Base-by-base conservation (phyloP, 2,888 invertebrate species). In the Hedychridium roseum region DNA sequence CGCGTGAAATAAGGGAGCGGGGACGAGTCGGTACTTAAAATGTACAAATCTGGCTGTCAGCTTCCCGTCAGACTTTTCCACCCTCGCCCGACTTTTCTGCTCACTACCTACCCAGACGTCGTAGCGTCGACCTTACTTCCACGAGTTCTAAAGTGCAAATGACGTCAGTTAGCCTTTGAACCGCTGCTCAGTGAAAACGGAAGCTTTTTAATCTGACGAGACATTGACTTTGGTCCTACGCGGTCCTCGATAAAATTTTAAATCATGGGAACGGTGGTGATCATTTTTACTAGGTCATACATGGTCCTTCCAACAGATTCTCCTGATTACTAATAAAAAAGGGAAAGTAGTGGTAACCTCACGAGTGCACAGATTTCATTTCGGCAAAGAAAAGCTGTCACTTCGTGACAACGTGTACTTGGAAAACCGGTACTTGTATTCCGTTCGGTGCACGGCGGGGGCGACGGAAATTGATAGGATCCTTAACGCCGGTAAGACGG, bases 31-130 rank as follows among this genome's bases (percentile, higher is more conserved):
- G 54, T 59, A 55, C 60, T 61, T 60, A 64, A 61, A 60, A 63
- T 57, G 68, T 69, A 69, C 66, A 71, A 70, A 69, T 69, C 66
- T 63, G 59, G 57, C 59, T 68, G 70, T 70, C 70, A 70, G 64
- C 64, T 62, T 59, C 45, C 54, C 49, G 66, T 66, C 66, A 55
- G 49, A 40, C 26, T 31, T 38, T 51, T 49, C 54, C 51, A 52
- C 59, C 60, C 56, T 51, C 57, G 43, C 41, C 37, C 53, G 52
- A 56, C 56, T 57, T 57, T 63, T 58, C 60, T 54, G 50, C 57
- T 61, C 55, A 36, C 50, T 50, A 47, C 47, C 43, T 38, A 51
- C 52, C 50, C 49, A 39, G 42, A 54, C 46, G 44, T 48, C 46
- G 54, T 55, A 12, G 34, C 47, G 51, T 51, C 56, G 53, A 50